These are phyloP conservation scores for Sylvietta virens DNA, from an alignment of 2,113 vertebrate species.

Conservation along the genomic window DNA sequence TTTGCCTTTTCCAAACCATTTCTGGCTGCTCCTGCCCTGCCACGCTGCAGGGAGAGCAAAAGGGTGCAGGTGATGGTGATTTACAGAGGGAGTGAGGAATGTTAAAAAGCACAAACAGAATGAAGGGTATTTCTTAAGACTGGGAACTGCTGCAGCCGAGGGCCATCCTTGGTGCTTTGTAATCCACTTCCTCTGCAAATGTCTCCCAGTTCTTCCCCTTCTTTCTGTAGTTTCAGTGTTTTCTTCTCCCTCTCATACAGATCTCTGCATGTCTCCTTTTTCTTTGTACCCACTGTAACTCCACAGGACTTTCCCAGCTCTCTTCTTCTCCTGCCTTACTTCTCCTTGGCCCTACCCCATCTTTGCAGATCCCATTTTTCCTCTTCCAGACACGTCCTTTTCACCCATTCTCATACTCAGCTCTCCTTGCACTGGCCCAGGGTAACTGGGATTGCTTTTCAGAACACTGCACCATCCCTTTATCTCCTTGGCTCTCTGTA, in stretches of 20 bases:
- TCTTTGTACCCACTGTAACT: not conserved
- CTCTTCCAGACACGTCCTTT: not conserved
- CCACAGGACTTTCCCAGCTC: not conserved
- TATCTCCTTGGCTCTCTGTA: not conserved
- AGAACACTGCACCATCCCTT: not conserved
- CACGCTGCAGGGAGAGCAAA: not conserved
- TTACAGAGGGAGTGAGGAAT: not conserved
- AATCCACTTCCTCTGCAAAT: not conserved
- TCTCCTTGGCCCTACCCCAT: not conserved
- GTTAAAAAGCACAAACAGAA: not conserved
- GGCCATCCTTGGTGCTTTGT: not conserved
- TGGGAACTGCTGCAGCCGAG: not conserved
- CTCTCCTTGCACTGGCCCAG: not conserved
- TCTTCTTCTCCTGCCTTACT: not conserved
- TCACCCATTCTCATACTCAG: accelerated
- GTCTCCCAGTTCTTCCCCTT: not conserved
- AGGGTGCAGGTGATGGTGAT: not conserved
- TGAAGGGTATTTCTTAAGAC: not conserved
- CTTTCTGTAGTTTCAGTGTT: constrained; percentile 13
- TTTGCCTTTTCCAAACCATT: not conserved
- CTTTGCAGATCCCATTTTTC: not conserved
- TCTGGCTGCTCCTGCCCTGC: not conserved
- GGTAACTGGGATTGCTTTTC: not conserved
- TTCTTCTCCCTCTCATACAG: not conserved
- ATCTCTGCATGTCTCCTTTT: not conserved